Conservation (phyloP, 2,113 vertebrate species). For the Callaeas wilsoni region DNA sequence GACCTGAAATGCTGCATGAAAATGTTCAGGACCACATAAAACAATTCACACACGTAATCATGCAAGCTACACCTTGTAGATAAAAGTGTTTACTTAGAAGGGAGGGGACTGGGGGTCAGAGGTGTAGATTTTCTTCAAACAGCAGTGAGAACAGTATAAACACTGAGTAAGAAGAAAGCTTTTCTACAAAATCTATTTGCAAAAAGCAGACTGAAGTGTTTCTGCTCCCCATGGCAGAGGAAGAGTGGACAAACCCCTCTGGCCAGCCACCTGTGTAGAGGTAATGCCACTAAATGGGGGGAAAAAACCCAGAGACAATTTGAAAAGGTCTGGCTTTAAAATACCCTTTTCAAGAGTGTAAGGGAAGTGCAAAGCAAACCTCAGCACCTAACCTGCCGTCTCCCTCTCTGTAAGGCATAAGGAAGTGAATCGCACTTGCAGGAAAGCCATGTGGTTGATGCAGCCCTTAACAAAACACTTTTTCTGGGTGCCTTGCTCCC, state of each 20-base stretch:
- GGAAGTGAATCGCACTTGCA: not conserved
- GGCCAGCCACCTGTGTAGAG: not conserved
- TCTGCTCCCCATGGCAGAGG: not conserved
- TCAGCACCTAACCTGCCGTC: not conserved
- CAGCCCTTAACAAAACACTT: not conserved
- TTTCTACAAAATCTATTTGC: not conserved
- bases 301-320: not conserved
- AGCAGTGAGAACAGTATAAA: not conserved
- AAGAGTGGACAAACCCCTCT: not conserved
- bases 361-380: not conserved
- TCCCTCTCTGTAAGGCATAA: not conserved
- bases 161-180: not conserved
- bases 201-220: not conserved
- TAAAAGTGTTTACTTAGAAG: not conserved
- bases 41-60: accelerated
- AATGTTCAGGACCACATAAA: not conserved
- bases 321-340: not conserved
- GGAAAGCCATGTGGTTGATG: not conserved
- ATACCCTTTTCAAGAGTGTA: not conserved
- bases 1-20: not conserved
- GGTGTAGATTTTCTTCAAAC: not conserved
- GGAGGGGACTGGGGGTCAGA: not conserved
- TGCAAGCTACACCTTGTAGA: not conserved
- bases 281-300: not conserved
- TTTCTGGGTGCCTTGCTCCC: not conserved